phyloP scores from a whole-genome alignment of 2,113 vertebrate species.

The Neogobius melanostomus region DNA sequence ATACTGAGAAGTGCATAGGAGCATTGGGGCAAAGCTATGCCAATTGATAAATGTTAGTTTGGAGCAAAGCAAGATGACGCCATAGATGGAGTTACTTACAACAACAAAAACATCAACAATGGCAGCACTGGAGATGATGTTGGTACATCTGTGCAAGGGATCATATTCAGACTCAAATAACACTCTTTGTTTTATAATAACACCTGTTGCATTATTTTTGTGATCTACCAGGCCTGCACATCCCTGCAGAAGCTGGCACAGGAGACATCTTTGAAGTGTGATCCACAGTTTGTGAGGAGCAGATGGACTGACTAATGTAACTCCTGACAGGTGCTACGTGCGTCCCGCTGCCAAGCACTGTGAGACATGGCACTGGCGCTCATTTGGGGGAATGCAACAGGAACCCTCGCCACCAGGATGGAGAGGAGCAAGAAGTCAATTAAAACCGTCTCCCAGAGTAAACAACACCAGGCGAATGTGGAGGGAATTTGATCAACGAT shows the following conservation, averaged over 20 bases:
- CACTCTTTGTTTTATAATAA: constrained; percentile 1
- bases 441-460: constrained; percentile 48
- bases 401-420: constrained; percentile 43
- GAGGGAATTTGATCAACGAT: constrained; percentile 36
- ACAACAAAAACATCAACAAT: too few species aligned
- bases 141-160: too few species aligned
- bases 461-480: constrained; percentile 46
- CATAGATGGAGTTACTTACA: too few species aligned
- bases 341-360: constrained; percentile 51
- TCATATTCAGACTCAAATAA: not conserved
- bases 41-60: too few species aligned
- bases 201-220: constrained; percentile 15
- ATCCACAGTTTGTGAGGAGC: constrained; percentile 62
- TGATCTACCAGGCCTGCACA: constrained; percentile 36
- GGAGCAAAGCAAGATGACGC: too few species aligned
- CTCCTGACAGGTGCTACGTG: constrained; percentile 46
- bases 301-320: constrained; percentile 70
- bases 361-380: constrained; percentile 47
- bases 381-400: constrained; percentile 45
- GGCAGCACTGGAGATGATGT: too few species aligned
- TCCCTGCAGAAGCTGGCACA: constrained; percentile 32
- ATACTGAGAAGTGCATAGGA: too few species aligned
- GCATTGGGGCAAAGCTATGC: too few species aligned
- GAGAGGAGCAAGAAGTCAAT: constrained; percentile 47
- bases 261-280: constrained; percentile 65